These are phyloP conservation scores for Anseranas semipalmata DNA, from an alignment of 2,113 vertebrate genomes.

Conservation along the genomic window DNA sequence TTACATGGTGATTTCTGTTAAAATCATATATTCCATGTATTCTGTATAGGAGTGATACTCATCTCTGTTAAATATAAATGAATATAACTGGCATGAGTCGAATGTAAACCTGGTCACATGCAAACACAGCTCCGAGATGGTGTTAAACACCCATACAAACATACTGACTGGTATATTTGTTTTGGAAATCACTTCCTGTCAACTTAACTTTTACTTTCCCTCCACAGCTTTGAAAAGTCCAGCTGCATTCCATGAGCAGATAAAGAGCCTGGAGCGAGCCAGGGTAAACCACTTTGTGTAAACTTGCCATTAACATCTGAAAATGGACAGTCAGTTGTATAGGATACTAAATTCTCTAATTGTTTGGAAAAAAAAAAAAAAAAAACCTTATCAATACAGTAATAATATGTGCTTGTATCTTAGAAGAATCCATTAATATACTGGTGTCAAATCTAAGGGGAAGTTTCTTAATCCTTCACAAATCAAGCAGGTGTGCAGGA, in stretches of 20 bases:
- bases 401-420: not conserved
- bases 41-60: not conserved
- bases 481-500: not conserved
- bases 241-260: slow-evolving; percentile 94
- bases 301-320: slow-evolving; percentile 1
- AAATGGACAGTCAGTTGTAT: not conserved
- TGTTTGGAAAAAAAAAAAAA: not conserved
- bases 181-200: slow-evolving; percentile 2
- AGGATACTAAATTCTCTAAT: not conserved
- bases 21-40: not conserved
- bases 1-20: not conserved
- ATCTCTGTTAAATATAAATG: not conserved
- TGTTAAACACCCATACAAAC: not conserved
- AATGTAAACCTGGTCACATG: not conserved
- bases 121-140: not conserved
- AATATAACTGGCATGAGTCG: not conserved
- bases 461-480: not conserved
- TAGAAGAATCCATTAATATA: not conserved
- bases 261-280: slow-evolving; percentile 94
- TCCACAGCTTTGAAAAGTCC: slow-evolving; percentile 93
- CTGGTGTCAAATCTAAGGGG: not conserved
- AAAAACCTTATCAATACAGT: not conserved
- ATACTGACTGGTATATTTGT: not conserved
- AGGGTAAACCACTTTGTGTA: slow-evolving; percentile 81
- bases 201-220: slow-evolving; percentile 52